Evolutionary conservation across 2,888 invertebrate species (phyloP), one percentile per base, ranked within the genome.

Genomic region (Synanthedon formicaeformis): DNA sequence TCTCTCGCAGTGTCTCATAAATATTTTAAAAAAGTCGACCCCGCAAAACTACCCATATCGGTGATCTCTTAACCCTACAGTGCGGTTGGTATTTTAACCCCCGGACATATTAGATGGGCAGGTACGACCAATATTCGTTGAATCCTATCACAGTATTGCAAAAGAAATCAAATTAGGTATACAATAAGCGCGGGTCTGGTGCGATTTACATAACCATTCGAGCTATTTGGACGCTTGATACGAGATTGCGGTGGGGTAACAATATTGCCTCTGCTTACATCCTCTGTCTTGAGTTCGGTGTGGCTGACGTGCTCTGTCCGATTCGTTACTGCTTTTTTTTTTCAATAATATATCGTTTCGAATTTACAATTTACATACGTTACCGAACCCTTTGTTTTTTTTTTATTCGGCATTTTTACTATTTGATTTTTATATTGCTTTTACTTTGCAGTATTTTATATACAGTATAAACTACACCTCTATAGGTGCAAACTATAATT

Each of bases 151-250:
- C 75, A 69, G 81, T 75, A 81, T 78, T 81, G 82, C 81, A 77
- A 80, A 82, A 83, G 84, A 78, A 84, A 85, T 86, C 84, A 84
- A 86, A 87, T 87, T 86, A 86, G 82, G 82, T 85, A 84, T 76
- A 85, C 87, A 86, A 87, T 87, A 86, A 86, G 85, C 85, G 71
- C 71, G 80, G 75, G 75, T 70, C 77, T 78, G 77, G 71, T 67
- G 73, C 73, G 71, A 86, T 87, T 87, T 86, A 84, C 86, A 87
- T 87, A 87, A 85, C 83, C 81, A 87, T 81, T 77, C 78, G 57
- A 69, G 82, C 78, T 82, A 87, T 87, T 84, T 72, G 79, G 82
- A 66, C 80, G 78, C 75, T 69, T 78, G 83, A 84, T 84, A 78
- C 77, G 74, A 80, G 84, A 84, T 84, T 82, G 84, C 81, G 84